Evolutionary conservation across 2,797 vertebrate species (phyloP).

Genomic region (Pseudotriccus pelzelni): DNA sequence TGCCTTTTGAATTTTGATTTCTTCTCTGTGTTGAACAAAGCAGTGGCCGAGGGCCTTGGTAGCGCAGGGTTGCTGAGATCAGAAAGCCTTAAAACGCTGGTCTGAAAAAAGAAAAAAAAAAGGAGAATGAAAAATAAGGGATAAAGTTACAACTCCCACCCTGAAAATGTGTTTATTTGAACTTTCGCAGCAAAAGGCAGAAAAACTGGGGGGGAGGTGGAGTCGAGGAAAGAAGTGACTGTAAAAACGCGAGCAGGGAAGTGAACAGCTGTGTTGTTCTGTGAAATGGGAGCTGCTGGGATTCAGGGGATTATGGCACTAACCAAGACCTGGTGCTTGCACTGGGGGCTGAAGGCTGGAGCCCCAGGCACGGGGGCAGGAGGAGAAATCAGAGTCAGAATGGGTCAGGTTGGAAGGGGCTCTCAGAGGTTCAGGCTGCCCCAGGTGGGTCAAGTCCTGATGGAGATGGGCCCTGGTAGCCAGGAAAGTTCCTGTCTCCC

Average conservation of each 20-base stretch:
- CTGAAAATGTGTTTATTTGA: background rate
- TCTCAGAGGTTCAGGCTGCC: background rate
- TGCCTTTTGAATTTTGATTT: background rate
- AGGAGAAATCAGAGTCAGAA: background rate
- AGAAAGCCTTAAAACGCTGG: background rate
- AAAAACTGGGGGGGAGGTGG: background rate
- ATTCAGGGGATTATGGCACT: background rate
- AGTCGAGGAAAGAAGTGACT: background rate
- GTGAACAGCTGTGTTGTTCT: background rate
- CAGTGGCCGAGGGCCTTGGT: background rate
- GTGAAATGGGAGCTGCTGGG: conserved; percentile 20
- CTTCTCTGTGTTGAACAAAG: background rate
- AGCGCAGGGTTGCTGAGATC: background rate
- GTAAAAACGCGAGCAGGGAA: background rate
- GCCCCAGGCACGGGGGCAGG: background rate
- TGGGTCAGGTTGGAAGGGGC: background rate
- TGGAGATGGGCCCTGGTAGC: background rate
- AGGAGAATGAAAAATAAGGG: background rate
- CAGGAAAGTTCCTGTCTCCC: background rate
- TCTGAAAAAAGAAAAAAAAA: background rate
- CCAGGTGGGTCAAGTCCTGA: background rate
- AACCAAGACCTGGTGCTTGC: background rate
- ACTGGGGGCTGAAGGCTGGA: background rate
- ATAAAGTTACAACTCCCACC: background rate
- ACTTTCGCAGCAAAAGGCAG: background rate